phyloP scores from a whole-genome alignment of 1,140 invertebrate genomes.

The Macrocentrus cingulum region DNA sequence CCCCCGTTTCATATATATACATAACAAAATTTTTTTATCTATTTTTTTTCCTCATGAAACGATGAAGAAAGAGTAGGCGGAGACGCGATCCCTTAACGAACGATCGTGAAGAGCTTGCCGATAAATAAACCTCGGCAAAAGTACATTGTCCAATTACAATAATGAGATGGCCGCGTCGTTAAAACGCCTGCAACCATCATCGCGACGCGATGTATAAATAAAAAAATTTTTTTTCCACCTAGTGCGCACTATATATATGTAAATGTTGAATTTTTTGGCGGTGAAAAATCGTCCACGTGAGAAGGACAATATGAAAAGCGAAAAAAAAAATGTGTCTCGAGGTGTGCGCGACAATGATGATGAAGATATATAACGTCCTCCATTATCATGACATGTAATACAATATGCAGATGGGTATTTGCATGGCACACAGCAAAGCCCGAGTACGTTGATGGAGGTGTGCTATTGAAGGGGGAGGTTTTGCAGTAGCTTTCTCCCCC shows the following conservation, averaged over 20 bases:
- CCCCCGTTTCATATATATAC: no score
- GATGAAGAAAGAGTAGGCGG: neutral
- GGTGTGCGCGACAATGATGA: neutral
- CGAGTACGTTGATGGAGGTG: no score
- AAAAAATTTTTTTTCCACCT: no score
- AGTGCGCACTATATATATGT: no score
- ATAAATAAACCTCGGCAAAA: conserved; percentile 41
- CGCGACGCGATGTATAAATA: no score
- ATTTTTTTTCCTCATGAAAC: neutral
- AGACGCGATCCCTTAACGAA: conserved; percentile 27
- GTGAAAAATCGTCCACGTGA: conserved; percentile 10
- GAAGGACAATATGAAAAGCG: conserved; percentile 4
- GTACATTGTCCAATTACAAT: conserved; percentile 53
- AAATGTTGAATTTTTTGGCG: no score
- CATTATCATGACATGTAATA: conserved; percentile 52
- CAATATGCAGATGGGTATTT: conserved; percentile 54
- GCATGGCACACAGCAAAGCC: conserved; percentile 34
- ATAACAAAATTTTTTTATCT: no score
- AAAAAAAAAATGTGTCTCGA: conserved; percentile 1
- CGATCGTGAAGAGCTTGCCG: conserved; percentile 22
- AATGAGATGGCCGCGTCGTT: conserved; percentile 46
- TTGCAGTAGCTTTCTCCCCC: neutral
- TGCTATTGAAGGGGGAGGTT: conserved; percentile 9
- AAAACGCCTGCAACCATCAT: no score
- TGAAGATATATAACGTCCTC: conserved; percentile 26